Evolutionary conservation across 2,888 invertebrate genomes (phyloP), one percentile per base, ranked within the genome.

Genomic region (Metalampra italica): DNA sequence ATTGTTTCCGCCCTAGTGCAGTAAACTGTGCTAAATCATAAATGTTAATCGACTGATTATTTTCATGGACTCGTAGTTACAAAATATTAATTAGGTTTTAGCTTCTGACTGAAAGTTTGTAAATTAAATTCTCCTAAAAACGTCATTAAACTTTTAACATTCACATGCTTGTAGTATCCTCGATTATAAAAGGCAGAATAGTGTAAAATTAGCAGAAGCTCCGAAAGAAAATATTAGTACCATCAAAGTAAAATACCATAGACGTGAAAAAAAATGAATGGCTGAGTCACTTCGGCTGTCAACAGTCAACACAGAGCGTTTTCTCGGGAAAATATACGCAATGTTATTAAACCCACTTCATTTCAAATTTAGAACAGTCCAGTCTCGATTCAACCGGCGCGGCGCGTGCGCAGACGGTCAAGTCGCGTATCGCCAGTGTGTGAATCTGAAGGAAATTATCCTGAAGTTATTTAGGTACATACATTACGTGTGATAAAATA

Each of bases 321-420:
- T 51, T 46, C 51, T 78, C 76, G 71, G 75, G 81, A 77, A 84
- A 88, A 86, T 83, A 74, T 77, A 82, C 75, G 78, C 77, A 73
- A 81, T 84, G 81, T 83, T 85, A 82, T 82, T 83, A 86, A 82
- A 79, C 71, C 78, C 84, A 82, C 84, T 83, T 80, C 78, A 79
- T 76, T 79, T 82, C 82, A 79, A 86, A 86, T 82, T 82, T 88
- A 87, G 86, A 82, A 73, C 71, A 60, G 75, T 78, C 75, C 88
- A 88, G 88, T 88, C 81, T 75, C 71, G 78, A 71, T 73, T 60
- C 64, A 60, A 66, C 74, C 71, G 74, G 59, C 71, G 77, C 71
- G 73, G 59, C 71, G 83, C 76, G 77, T 71, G 82, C 86, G 82
- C 68, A 67, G 72, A 9, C 39, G 1, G 13, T 53, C 68, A 62